Evolutionary conservation across 2,797 vertebrate species (phyloP), one percentile per base, ranked within the genome.

Genomic region (Sphenodon punctatus): DNA sequence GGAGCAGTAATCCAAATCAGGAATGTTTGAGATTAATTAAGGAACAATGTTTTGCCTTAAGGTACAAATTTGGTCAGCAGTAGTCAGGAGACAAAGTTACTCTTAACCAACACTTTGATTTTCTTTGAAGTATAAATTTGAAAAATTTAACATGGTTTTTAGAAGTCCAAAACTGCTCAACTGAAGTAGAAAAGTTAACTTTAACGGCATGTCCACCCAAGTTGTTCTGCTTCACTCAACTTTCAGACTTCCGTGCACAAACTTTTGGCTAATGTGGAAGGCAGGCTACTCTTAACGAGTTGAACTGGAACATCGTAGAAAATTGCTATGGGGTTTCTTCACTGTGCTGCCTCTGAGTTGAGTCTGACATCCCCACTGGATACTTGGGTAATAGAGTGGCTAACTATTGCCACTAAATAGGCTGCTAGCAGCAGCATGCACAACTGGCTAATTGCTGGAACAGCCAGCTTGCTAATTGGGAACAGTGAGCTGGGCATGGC

Each of bases 131-230:
- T 45, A 11, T 30, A 65, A 38, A 81, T 79, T 65, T 66, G 20
- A 87, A 90, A 81, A 55, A 84, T 59, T 84, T 64, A 67, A 27
- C 88, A 85, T 3, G 22, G 77, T 25, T 51, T 59, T 60, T 39
- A 72, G 67, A 87, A 78, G 22, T 2, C 38, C 64, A 58, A 72
- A 89, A 78, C 10, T 5, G 59, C 30, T 88, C 60, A 83, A 87
- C 83, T 70, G 8, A 85, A 83, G 51, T 73, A n/a, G 73, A 82
- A 80, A 86, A 84, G 82, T 67, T 83, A 67, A 60, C 20, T 30
- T 78, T 56, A n/a, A 72, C 34, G 20, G 10, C 7, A 61, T 55
- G 32, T 17, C 68, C 73, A 78, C 58, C 34, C 39, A 81, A 78
- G 23, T 32, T 5, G 46, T 34, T 49, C 42, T 27, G 41, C 7